Evolutionary conservation across 2,113 vertebrate genomes (phyloP).

Genomic region (Damaliscus lunatus): DNA sequence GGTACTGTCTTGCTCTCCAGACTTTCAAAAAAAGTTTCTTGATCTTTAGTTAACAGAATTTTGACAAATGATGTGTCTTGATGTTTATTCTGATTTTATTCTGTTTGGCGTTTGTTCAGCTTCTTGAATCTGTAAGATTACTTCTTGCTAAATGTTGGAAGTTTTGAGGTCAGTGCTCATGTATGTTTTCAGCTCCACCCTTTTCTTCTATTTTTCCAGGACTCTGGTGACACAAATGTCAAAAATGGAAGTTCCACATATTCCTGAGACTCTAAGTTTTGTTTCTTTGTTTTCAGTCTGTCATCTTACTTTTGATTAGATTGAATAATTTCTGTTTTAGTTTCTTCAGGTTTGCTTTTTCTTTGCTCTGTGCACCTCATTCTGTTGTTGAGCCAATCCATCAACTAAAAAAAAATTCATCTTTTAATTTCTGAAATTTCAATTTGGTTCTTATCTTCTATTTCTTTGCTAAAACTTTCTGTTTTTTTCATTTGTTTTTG

Average conservation of each 20-base stretch:
- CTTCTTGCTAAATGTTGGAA: background rate
- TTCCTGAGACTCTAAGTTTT: background rate
- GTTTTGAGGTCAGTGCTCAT: background rate
- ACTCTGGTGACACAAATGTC: background rate
- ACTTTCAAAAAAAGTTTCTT: background rate
- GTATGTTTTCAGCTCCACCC: background rate
- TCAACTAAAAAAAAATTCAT: background rate
- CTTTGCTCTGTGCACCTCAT: background rate
- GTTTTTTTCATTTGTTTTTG: background rate
- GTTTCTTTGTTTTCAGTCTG: background rate
- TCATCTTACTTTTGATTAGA: background rate
- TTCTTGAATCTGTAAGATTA: background rate
- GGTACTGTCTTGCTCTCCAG: background rate
- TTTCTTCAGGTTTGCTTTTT: background rate
- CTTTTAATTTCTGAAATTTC: background rate
- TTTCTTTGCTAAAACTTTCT: background rate
- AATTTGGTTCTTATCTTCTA: background rate
- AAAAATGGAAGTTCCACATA: background rate
- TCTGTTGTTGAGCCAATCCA: background rate
- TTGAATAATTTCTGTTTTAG: background rate
- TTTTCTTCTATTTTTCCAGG: background rate
- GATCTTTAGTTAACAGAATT: background rate
- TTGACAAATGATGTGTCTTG: background rate
- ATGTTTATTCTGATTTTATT: background rate
- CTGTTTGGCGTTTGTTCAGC: background rate